These are phyloP conservation scores for Fragum sueziense DNA, from an alignment of 2,888 invertebrate genomes.

Conservation along the genomic window DNA sequence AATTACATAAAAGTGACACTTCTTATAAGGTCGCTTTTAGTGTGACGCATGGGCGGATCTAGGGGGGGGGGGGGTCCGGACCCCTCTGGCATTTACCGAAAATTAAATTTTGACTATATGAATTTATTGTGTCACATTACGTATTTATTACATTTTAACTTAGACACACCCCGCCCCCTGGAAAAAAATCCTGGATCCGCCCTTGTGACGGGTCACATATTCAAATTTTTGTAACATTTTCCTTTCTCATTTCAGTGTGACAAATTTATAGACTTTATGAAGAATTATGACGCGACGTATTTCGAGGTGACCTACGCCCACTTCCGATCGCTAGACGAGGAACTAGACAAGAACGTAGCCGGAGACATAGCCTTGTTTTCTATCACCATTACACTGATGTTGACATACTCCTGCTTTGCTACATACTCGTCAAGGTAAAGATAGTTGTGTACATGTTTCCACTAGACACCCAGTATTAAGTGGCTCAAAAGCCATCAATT, in stretches of 20 bases:
- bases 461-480: no score
- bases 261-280: conserved; percentile 8
- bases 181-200: no score
- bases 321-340: conserved; percentile 45
- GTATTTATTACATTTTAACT: not conserved
- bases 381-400: conserved; percentile 58
- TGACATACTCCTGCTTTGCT: conserved; percentile 54
- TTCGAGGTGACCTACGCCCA: conserved; percentile 49
- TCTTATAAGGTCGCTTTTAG: no score
- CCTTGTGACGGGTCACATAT: no score
- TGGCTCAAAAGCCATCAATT: no score
- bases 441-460: no score
- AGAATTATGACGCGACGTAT: not conserved
- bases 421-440: conserved; percentile 34
- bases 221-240: not conserved
- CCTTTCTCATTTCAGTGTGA: conserved; percentile 7
- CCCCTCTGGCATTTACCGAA: no score
- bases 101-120: no score
- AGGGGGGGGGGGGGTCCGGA: no score
- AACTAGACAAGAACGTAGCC: conserved; percentile 49
- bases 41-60: no score
- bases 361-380: conserved; percentile 55
- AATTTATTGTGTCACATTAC: no score
- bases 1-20: no score
- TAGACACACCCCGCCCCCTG: not conserved